These are phyloP conservation scores for Pteronotus mesoamericanus DNA, from an alignment of 2,797 vertebrate species.

Conservation along the genomic window DNA sequence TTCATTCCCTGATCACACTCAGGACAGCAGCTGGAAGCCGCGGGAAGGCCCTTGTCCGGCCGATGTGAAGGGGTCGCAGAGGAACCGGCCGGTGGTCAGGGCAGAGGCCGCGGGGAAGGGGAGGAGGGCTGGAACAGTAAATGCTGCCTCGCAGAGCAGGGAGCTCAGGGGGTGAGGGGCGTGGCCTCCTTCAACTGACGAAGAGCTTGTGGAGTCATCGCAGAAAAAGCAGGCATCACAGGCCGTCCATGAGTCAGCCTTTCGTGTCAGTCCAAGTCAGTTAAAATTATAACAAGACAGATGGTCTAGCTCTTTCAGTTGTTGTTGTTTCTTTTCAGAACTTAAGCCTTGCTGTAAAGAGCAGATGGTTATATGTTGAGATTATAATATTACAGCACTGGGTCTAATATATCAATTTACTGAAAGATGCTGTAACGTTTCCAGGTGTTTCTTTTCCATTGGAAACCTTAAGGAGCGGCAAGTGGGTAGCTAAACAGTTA, in stretches of 20 bases:
- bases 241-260: neutral
- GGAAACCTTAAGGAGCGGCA: neutral
- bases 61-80: no score
- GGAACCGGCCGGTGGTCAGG: neutral
- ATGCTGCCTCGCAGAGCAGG: neutral
- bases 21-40: neutral
- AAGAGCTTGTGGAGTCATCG: no score
- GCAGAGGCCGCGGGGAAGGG: neutral
- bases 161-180: neutral
- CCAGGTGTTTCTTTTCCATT: neutral
- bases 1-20: neutral
- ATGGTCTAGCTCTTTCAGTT: neutral
- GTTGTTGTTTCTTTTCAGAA: neutral
- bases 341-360: neutral
- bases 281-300: neutral
- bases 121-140: neutral
- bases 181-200: neutral
- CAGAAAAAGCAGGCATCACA: neutral
- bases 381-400: neutral
- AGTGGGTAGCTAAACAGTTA: neutral
- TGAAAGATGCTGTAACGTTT: neutral
- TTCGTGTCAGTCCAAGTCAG: neutral
- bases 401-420: neutral
- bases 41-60: no score
- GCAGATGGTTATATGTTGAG: neutral